Percentiles rank a stretch among this genome's conserved stretches.
Conservation (phyloP, 2,113 vertebrate species). For the Amphiprion percula region DNA sequence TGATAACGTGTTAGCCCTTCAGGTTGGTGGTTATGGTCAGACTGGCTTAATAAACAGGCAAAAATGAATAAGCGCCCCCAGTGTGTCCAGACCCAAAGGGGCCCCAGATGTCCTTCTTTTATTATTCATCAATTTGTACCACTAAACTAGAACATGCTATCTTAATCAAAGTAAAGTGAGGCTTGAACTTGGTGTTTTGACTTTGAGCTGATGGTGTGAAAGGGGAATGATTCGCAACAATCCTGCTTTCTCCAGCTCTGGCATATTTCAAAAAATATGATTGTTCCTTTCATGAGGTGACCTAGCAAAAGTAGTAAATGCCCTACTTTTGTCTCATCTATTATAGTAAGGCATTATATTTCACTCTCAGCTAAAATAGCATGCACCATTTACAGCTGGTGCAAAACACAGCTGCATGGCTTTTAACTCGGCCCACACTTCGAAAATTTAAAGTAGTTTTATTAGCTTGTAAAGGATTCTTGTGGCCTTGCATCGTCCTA, state of each 20-base stretch:
- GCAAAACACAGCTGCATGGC: no score
- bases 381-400: neutral
- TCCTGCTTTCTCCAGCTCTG: neutral
- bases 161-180: neutral
- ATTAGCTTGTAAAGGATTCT: no score
- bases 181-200: neutral
- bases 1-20: no score
- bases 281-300: conserved; percentile 15
- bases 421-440: neutral
- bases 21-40: no score
- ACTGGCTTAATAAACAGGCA: no score
- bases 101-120: no score
- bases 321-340: conserved; percentile 1
- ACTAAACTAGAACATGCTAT: no score
- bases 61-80: no score
- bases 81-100: no score
- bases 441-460: no score
- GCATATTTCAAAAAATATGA: conserved; percentile 1
- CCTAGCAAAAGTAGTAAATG: conserved; percentile 2
- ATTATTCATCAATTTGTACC: no score
- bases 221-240: neutral
- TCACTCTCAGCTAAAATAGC: conserved; percentile 11
- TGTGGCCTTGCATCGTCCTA: no score
- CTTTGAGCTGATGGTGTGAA: neutral
- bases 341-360: conserved; percentile 6